Evolutionary conservation across 2,797 vertebrate genomes (phyloP), one percentile per base, ranked within the genome.

Genomic region (Notamacropus eugenii): DNA sequence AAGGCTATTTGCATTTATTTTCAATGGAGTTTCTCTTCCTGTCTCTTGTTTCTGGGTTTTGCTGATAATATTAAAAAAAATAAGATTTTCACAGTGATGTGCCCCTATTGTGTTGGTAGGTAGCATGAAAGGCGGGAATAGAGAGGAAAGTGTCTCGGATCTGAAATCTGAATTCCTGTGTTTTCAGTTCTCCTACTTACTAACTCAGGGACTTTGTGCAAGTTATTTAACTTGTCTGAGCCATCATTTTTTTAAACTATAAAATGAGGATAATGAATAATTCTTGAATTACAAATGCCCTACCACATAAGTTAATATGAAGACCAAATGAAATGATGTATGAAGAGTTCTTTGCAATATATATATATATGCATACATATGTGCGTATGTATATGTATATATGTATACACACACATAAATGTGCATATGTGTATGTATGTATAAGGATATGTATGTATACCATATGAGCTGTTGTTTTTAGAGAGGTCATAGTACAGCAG

Each of bases 201-300:
- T 94, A 31, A 40, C 14, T 11, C n/a, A 46, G 3, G n/a, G n/a
- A 24, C 6, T 55, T 56, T n/a, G 29, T 52, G 52, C 54, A 97
- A 82, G 3, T 9, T 12, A 59, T 46, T 90, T 57, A 24, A 29
- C 58, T 0, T 87, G 29, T 19, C n/a, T 95, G 11, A 90, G 31
- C 55, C 67, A 59, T 96, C 56, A 91, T 5, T 82, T 93, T 2
- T 82, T 28, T 54, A 97, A 82, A 93, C 90, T 56, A 91, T 95
- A 91, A 93, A 97, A 93, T 2, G 4, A 90, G 58, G 27, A 19
- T 13, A 0, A 2, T 67, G 12, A 56, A n/a, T 8, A 24, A 52
- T 52, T 92, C 28, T 93, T 50, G 0, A 59, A 52, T 52, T 52
- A 52, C 52, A 8, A 52, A 62, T 90, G 93, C 90, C 13, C 31